A percentile compares a stretch with the other conserved stretches of the same genome.
Evolutionary conservation across 1,140 invertebrate species (phyloP).

Genomic region (Ooceraea biroi): DNA sequence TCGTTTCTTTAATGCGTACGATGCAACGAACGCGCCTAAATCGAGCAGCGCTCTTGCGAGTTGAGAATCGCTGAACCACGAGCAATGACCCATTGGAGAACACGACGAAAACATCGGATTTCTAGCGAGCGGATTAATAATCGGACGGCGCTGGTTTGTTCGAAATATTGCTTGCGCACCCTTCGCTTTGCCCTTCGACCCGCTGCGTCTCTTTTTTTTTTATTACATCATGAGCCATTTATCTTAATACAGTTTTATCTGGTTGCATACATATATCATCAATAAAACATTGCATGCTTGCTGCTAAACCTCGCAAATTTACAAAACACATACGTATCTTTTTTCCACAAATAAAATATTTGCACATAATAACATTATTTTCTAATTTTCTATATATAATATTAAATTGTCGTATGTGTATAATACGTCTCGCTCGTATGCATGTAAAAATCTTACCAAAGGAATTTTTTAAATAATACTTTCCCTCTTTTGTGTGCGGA

Average conservation of each 20-base stretch:
- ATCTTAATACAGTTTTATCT: slow-evolving; percentile 69
- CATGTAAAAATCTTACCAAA: not conserved
- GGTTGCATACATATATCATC: slow-evolving; percentile 62
- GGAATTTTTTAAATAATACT: not conserved
- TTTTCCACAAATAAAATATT: slow-evolving; percentile 8
- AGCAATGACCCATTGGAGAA: slow-evolving; percentile 71
- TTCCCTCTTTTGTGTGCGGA: not conserved
- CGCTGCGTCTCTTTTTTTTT: slow-evolving; percentile 68
- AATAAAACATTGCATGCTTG: slow-evolving; percentile 57
- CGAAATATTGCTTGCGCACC: slow-evolving; percentile 70
- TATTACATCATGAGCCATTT: slow-evolving; percentile 66
- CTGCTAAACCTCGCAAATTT: slow-evolving; percentile 25
- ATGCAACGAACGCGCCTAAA: not conserved
- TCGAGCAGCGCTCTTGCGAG: slow-evolving; percentile 14
- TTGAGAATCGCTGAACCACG: slow-evolving; percentile 70
- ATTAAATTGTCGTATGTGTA: no score
- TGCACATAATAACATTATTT: slow-evolving; percentile 13
- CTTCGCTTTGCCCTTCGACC: slow-evolving; percentile 69
- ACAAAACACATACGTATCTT: not conserved
- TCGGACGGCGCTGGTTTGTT: slow-evolving; percentile 70
- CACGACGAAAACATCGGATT: slow-evolving; percentile 75
- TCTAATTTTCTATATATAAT: no score
- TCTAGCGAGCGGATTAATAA: slow-evolving; percentile 76
- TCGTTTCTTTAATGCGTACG: not conserved
- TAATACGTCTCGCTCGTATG: not conserved